Conservation (phyloP, 1,140 invertebrate species). For the Cyphomyrmex costatus region DNA sequence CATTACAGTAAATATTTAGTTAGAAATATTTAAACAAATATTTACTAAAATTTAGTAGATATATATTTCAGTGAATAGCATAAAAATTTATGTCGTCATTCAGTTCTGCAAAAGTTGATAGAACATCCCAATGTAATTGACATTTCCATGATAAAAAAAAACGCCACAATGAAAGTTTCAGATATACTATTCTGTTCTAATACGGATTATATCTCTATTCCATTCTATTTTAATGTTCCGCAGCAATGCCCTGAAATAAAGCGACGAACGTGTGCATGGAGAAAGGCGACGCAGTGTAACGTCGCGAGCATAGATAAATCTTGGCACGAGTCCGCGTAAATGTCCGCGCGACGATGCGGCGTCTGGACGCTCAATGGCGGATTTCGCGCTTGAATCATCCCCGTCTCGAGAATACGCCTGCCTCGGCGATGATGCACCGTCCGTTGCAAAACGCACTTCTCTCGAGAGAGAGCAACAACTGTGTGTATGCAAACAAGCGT, state of each 20-base stretch:
- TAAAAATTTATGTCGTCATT: neutral
- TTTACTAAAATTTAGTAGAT: too few species aligned
- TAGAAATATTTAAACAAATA: too few species aligned
- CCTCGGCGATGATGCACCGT: constrained; percentile 33
- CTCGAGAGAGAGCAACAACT: neutral
- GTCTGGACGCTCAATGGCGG: constrained; percentile 52
- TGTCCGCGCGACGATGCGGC: constrained; percentile 28
- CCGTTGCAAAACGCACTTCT: constrained; percentile 7
- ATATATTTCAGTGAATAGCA: neutral
- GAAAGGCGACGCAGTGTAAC: constrained; percentile 6
- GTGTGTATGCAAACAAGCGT: neutral
- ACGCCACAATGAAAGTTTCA: neutral
- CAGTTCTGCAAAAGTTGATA: neutral
- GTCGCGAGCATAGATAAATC: constrained; percentile 43
- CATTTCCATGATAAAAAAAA: neutral
- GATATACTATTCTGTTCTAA: constrained; percentile 24
- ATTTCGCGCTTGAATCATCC: constrained; percentile 52
- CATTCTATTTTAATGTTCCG: constrained; percentile 50
- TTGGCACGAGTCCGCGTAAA: constrained; percentile 38
- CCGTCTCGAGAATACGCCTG: neutral
- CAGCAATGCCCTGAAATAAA: constrained; percentile 30
- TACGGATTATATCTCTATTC: neutral
- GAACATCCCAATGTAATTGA: neutral
- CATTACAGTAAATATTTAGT: too few species aligned
- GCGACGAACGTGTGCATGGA: neutral